Evolutionary conservation across 2,113 vertebrate species (phyloP), one percentile per base, ranked within the genome.

Genomic region (Poecilia latipinna): DNA sequence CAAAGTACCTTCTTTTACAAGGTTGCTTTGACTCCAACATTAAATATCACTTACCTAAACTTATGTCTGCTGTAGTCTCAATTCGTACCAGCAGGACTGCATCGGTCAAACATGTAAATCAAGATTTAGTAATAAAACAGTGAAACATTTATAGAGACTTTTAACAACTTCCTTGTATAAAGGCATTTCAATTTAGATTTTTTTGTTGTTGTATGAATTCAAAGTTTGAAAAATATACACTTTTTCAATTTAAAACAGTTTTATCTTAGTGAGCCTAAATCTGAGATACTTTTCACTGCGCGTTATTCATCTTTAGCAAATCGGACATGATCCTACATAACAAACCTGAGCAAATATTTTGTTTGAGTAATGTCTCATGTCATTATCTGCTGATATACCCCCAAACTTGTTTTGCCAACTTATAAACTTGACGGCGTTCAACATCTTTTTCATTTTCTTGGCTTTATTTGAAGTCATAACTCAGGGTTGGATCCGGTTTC

Each of bases 401-500:
- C 51, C 5, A 17, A 57, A 57, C 8, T n/a, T n/a, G 22, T n/a
- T 57, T 24, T 57, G 51, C 22, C 19, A 57, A 19, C 51, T 57
- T 24, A 57, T n/a, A 28, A 19, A 72, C 66, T 71, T 66, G 10
- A n/a, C 28, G 11, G 61, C 15, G 17, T 37, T 48, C 39, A 60
- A 62, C 7, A 19, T n/a, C 12, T 72, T 35, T 12, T 37, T 73
- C 24, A 17, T 73, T 63, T 29, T 35, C 51, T 32, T 73, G 24
- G 22, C 8, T 51, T 8, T 35, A 54, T 68, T 65, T 57, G 44
- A 68, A 60, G 65, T 42, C 26, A 67, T 67, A 79, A 54, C 70
- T 22, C 62, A 29, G 37, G n/a, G 65, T 64, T 3, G 1, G 65
- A 57, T 74, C 81, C 83, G 37, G 69, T 84, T 72, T 80, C 80